Conservation (phyloP, 2,888 invertebrate genomes). For the Andrena marginata region DNA sequence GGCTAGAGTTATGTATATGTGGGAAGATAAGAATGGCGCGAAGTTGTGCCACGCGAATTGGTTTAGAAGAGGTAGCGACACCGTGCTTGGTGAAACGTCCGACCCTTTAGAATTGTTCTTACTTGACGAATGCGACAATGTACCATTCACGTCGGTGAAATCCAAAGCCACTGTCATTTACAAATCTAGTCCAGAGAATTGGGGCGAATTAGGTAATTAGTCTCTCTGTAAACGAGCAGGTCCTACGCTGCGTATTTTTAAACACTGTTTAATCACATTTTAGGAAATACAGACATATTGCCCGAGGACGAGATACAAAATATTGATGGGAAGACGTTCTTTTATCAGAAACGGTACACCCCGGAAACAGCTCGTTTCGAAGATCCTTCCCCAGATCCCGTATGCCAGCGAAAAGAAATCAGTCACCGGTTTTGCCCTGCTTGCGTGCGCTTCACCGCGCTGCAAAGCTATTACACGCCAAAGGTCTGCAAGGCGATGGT, state of each 20-base stretch:
- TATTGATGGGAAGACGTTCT: constrained; percentile 88
- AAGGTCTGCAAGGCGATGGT: constrained; percentile 39
- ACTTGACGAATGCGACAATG: constrained; percentile 91
- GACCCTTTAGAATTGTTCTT: constrained; percentile 91
- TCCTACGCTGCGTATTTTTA: neutral
- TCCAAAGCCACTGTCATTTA: constrained; percentile 84
- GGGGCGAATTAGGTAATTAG: constrained; percentile 89
- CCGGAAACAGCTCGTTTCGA: constrained; percentile 79
- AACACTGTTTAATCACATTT: constrained; percentile 19
- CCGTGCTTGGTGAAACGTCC: constrained; percentile 92
- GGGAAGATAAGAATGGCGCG: constrained; percentile 87
- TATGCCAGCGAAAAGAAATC: constrained; percentile 69
- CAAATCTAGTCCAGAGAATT: constrained; percentile 86
- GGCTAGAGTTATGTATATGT: constrained; percentile 90
- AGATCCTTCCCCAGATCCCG: constrained; percentile 73
- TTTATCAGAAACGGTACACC: constrained; percentile 88
- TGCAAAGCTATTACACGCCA: constrained; percentile 60
- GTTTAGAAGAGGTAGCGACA: constrained; percentile 90
- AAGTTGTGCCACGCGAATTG: constrained; percentile 91
- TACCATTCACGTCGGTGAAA: constrained; percentile 85
- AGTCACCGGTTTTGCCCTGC: constrained; percentile 83
- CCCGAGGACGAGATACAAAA: constrained; percentile 66
- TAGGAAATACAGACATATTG: constrained; percentile 72
- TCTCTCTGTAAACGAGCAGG: neutral
- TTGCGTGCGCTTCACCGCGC: constrained; percentile 67